Evolutionary conservation across 2,797 vertebrate species (phyloP).

Genomic region (Staurois parvus): DNA sequence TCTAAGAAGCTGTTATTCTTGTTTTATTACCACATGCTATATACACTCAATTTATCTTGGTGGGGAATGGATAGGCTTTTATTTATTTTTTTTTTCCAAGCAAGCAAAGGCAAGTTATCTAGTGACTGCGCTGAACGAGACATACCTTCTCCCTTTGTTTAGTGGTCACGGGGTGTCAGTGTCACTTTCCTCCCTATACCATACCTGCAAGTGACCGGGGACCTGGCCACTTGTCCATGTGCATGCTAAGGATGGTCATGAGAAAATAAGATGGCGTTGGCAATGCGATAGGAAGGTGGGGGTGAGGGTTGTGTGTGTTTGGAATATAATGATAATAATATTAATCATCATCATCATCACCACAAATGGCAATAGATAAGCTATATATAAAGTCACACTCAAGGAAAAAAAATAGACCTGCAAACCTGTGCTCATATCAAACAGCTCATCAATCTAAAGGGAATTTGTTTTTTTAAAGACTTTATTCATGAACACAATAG

Average conservation of each 20-base stretch:
- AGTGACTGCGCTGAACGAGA: slow-evolving; percentile 12
- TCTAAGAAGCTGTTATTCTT: slow-evolving; percentile 86
- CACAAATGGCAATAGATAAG: background rate
- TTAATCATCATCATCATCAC: too few relatives aligned
- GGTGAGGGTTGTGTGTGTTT: background rate
- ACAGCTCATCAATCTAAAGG: background rate
- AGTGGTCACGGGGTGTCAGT: slow-evolving; percentile 26
- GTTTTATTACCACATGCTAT: slow-evolving; percentile 84
- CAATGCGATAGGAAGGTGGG: too few relatives aligned
- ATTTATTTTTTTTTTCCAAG: slow-evolving; percentile 68
- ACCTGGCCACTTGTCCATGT: background rate
- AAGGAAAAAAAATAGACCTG: background rate
- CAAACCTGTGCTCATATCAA: background rate
- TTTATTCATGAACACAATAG: background rate
- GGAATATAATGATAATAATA: too few relatives aligned
- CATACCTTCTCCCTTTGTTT: background rate
- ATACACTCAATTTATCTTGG: slow-evolving; percentile 85
- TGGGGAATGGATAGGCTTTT: slow-evolving; percentile 79
- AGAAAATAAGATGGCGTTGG: too few relatives aligned
- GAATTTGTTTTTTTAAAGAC: background rate
- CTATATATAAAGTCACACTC: background rate
- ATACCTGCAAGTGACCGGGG: background rate
- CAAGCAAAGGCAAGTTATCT: slow-evolving; percentile 37
- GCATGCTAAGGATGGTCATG: too few relatives aligned
- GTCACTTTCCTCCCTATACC: slow-evolving; percentile 14